Evolutionary conservation across 2,888 invertebrate species (phyloP), one percentile per base, ranked within the genome.

Genomic region (Scaeva pyrastri): DNA sequence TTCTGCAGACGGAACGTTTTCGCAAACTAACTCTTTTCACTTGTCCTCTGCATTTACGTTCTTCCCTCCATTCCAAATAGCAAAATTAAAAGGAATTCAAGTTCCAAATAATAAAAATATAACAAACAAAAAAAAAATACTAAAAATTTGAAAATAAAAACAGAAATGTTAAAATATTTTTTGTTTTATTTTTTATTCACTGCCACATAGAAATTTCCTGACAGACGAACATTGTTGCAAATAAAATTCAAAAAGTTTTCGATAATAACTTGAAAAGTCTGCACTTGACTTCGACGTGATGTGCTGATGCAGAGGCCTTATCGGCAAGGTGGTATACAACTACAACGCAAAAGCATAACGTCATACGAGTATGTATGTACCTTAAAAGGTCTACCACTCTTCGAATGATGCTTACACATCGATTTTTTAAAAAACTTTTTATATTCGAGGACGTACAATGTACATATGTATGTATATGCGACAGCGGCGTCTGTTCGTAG

Each of bases 251-350:
- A 56, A 66, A 75, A 80, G 39, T 75, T 80, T 70, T 62, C 62
- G 75, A 62, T 55, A 70, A 62, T 45, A 80, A 80, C 36, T 75
- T 60, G 62, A 75, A 80, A 80, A 62, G 80, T 75, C 75, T 80
- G 68, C 55, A 16, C 62, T 62, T 62, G 62, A 62, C 43, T 75
- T 75, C 62, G 75, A 75, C 62, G 19, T 74, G 75, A 70, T 75
- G 70, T 70, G 45, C 43, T 73, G 45, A 72, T 70, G 45, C 43
- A 66, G 45, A 72, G 50, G 23, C 55, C 12, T 31, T 16, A 31
- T n/a, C 26, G 2, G 2, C 1, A n/a, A 1, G 14, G 1, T 26
- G 2, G 10, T 56, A 56, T 55, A 55, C 7, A 26, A 10, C 11
- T 12, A 52, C 23, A 52, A 52, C 8, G 60, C n/a, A 60, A 31